Conservation (phyloP, 2,113 vertebrate genomes). For the Paedocypris sp. region DNA sequence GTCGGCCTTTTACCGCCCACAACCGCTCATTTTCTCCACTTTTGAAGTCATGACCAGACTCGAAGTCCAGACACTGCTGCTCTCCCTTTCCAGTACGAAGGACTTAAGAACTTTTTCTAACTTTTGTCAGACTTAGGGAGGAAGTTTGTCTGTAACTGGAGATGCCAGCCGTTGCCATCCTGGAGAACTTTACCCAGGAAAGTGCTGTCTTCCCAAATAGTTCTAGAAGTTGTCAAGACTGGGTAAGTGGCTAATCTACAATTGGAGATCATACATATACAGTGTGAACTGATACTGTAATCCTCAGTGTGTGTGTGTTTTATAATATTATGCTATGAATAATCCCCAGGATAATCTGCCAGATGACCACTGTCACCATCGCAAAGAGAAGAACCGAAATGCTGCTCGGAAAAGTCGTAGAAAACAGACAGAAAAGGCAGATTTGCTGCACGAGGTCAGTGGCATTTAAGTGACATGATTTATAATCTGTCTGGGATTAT, state of each 20-base stretch:
- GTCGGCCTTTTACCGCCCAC: constrained; percentile 7
- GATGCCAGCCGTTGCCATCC: constrained; percentile 51
- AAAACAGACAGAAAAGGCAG: constrained; percentile 68
- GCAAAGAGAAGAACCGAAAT: constrained; percentile 60
- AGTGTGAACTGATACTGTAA: neutral
- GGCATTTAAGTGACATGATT: neutral
- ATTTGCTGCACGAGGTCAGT: constrained; percentile 69
- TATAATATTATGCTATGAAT: neutral
- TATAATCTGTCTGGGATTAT: neutral
- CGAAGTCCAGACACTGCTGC: neutral
- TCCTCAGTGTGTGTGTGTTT: neutral
- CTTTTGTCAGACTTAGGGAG: too few relatives aligned
- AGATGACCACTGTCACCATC: constrained; percentile 32
- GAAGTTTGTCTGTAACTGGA: neutral
- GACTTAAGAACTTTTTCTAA: too few relatives aligned
- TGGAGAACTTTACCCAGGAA: constrained; percentile 43
- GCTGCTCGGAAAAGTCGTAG: constrained; percentile 67
- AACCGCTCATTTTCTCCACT: neutral
- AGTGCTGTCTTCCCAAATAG: constrained; percentile 43
- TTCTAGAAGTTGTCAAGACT: constrained; percentile 36
- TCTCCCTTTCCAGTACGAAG: neutral
- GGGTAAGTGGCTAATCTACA: constrained; percentile 39
- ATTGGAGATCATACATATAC: neutral
- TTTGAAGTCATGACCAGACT: constrained; percentile 5
- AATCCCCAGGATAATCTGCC: constrained; percentile 30